phyloP scores from a whole-genome alignment of 1,140 invertebrate genomes.

The Bombus haemorrhoidalis region DNA sequence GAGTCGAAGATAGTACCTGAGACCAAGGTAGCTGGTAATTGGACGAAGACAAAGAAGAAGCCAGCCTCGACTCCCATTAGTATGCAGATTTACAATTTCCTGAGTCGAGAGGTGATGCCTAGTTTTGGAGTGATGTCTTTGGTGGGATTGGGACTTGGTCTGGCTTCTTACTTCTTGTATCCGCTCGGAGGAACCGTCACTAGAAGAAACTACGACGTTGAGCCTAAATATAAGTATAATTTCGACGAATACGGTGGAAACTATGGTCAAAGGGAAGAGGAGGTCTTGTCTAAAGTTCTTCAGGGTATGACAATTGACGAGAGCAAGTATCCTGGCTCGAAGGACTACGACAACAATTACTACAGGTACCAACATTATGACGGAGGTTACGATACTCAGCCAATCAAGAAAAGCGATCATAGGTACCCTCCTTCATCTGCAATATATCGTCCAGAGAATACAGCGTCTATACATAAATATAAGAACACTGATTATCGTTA shows the following conservation, averaged over 20 bases:
- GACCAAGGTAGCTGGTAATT: conserved; percentile 78
- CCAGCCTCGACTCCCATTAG: conserved; percentile 84
- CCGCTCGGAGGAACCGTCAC: conserved; percentile 86
- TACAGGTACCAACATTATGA: conserved; percentile 73
- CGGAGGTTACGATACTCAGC: conserved; percentile 62
- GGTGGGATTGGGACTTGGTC: conserved; percentile 87
- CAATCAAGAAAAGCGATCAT: conserved; percentile 63
- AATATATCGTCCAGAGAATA: conserved; percentile 72
- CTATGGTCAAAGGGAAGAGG: conserved; percentile 87
- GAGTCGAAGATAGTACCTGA: conserved; percentile 80
- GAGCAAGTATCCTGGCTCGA: conserved; percentile 61
- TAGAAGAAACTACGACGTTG: conserved; percentile 86
- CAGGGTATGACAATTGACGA: conserved; percentile 86
- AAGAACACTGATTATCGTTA: conserved; percentile 79
- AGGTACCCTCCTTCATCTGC: conserved; percentile 59
- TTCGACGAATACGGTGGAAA: conserved; percentile 86
- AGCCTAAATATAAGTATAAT: conserved; percentile 86
- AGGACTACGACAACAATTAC: conserved; percentile 71
- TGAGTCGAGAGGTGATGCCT: conserved; percentile 90
- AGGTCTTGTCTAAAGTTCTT: conserved; percentile 88
- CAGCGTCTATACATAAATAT: conserved; percentile 69
- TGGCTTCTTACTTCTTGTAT: conserved; percentile 90
- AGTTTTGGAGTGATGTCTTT: conserved; percentile 89
- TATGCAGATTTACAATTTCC: conserved; percentile 90
- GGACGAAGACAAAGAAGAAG: conserved; percentile 77